Base-by-base conservation (phyloP, 2,113 vertebrate species). In the Salvelinus sp. region DNA sequence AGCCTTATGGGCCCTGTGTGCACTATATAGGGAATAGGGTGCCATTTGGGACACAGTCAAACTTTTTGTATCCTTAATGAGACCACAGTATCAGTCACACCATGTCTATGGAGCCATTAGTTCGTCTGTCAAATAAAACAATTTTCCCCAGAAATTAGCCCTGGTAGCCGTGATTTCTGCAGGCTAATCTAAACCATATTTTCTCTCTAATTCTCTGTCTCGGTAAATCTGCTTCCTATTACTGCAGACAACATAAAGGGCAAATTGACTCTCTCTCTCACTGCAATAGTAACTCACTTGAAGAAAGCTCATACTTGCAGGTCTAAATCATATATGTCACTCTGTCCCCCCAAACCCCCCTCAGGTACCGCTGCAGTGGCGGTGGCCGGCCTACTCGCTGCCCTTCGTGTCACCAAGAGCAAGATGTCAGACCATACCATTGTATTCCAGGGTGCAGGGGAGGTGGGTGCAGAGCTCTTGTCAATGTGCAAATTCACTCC, bases 381-480 rank as follows among this genome's bases (percentile, higher is more conserved):
- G 2, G 95, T 99, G 54, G 98, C 98, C 12, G 98, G 98, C 70
- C 94, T 99, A 57, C 92, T 99, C 69, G 96, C 96, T 33, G 95
- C 96, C 75, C 94, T 99, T 33, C 94, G 95, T 67, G 92, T 99
- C 89, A 99, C 97, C 85, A 94, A 94, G 88, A 97, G 91, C 92
- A 98, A 92, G 85, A 93, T 99, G 84, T 93, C 91, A 4, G 95
- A 98, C 87, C 97, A 99, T 67, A 98, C 91, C 22, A 84, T 99
- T 7, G 83, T 99, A 57, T 99, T 99, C 89, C 98, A 98, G 90
- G 97, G 98, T 79, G 97, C 98, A 83, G 97, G 98, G 71, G 97
- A 99, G 94, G 97, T 98, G 54, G 44, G n/a, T 22, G 30, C 62
- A 65, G 38, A 18, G 28, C 27, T 33, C 38, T 3, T 54, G 54